Evolutionary conservation across 2,888 invertebrate genomes (phyloP), one percentile per base, ranked within the genome.

Genomic region (Cheilosia pagana): DNA sequence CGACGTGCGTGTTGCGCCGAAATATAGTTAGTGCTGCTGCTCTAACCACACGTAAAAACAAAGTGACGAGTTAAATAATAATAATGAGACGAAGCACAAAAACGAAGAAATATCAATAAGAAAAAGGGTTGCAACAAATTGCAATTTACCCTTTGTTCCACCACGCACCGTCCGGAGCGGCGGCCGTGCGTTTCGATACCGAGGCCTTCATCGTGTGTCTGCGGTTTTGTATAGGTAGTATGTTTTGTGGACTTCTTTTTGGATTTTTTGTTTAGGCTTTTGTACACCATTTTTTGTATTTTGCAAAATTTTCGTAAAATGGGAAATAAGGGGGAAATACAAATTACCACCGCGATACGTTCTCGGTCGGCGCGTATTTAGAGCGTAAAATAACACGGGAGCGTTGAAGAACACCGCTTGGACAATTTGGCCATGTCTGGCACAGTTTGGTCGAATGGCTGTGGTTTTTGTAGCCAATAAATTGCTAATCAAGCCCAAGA

Each of bases 61-160:
- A 35, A 78, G 79, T 79, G 68, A 78, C 68, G 63, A 72, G 55
- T 74, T 39, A 70, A 75, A 79, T 70, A 74, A 74, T 53, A 55
- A 65, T 68, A 31, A 81, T 55, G 25, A 48, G 41, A 60, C 67
- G 39, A 63, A 53, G 39, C 21, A 67, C 16, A 77, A 65, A 67
- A 23, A 59, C 35, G 23, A 14, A 74, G 31, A 31, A 57, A 52
- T 60, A 76, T 60, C 77, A 72, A 67, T 55, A 68, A 52, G 60
- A 60, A 67, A 59, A 76, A 72, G 82, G 82, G 82, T 83, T 83
- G 82, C 82, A 83, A 83, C 78, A 83, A 83, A 74, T 83, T 78
- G 78, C 78, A 83, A 67, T 83, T 83, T 68, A 76, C 72, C 72
- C 78, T 83, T 74, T 78, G 52, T 65, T 81, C 39, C 52, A 35